phyloP scores from a whole-genome alignment of 2,113 vertebrate species.

The Nycticryphes semicollaris region DNA sequence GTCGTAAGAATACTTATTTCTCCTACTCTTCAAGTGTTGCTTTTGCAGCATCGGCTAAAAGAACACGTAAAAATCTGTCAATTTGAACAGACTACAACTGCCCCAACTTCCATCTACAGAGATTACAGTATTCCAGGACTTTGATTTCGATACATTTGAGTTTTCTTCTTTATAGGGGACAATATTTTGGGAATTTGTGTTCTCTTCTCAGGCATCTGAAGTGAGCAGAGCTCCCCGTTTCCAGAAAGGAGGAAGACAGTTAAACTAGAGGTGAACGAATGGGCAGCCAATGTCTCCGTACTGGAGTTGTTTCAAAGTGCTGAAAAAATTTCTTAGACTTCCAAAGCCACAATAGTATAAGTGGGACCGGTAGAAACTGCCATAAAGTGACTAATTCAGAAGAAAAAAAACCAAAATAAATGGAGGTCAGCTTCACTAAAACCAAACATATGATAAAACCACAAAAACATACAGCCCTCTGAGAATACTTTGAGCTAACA shows the following conservation, averaged over 20 bases:
- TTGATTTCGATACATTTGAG: not conserved
- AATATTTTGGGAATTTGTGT: not conserved
- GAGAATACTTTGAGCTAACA: conserved; percentile 36
- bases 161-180: not conserved
- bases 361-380: not conserved
- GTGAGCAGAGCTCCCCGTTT: not conserved
- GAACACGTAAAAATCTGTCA: not conserved
- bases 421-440: not conserved
- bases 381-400: not conserved
- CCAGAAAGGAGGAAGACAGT: not conserved
- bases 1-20: not conserved
- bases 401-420: not conserved
- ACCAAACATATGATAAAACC: not conserved
- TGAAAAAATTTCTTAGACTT: not conserved
- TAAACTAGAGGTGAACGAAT: not conserved
- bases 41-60: not conserved
- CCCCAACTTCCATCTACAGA: not conserved
- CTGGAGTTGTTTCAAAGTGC: not conserved
- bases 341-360: not conserved
- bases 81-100: not conserved
- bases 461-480: not conserved
- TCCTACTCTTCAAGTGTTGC: not conserved
- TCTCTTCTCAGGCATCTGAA: not conserved
- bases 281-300: not conserved
- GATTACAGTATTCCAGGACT: not conserved